Base-by-base conservation (phyloP, 2,888 invertebrate species). In the Oscheius sp. region DNA sequence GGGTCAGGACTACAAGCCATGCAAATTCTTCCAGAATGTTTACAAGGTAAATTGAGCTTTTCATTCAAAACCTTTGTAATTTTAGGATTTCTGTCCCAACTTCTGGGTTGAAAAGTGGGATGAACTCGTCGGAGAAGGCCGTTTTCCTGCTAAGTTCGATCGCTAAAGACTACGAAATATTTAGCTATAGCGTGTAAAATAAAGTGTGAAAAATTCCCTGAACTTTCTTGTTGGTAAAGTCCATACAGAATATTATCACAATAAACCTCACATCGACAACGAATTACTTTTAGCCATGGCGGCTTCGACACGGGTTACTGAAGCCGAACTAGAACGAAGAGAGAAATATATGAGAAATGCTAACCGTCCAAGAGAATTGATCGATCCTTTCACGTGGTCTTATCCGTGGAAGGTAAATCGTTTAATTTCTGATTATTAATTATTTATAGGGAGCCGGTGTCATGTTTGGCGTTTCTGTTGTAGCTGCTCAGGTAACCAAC, bases 61-160 rank as follows among this genome's bases (percentile, higher is more conserved):
- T 25, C 27, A 23, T 17, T 27, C 15, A 34, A 37, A 29, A 15
- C 34, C 8, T 17, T 8, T 29, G 2, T 45, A n/a, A n/a, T 42
- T 61, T 27, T n/a, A 80, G 79, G 86, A 86, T 72, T 77, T 86
- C 78, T 86, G 86, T 77, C 86, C 85, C 48, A 65, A 67, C 46
- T 84, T 81, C 78, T 86, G 86, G 86, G 76, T 81, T n/a, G 84
- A 86, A 73, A 84, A 84, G 77, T 86, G 86, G 86, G 83, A 86
- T 69, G 86, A 86, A 70, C 82, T 83, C 71, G 79, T 83, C 53
- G 79, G 78, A 50, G 86, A 85, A 69, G 82, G 83, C 50, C 83
- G 84, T 34, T 86, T 86, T 81, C 86, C 86, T 65, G 85, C 86
- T 71, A 82, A 82, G 67, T 86, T 86, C 81, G 86, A 86, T 67